Evolutionary conservation across 2,888 invertebrate genomes (phyloP).

Genomic region (Aethes cnicana): DNA sequence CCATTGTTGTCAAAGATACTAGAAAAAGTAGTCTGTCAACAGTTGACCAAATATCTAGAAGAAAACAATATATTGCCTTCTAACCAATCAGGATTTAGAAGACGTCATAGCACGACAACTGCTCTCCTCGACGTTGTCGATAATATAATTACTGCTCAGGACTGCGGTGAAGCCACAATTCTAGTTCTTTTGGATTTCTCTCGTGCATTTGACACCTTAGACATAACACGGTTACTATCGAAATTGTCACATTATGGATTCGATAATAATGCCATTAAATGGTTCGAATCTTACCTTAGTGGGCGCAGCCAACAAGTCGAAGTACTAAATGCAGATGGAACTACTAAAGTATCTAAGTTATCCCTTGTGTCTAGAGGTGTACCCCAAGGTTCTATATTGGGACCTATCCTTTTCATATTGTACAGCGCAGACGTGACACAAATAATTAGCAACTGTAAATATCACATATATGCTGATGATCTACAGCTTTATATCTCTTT

Average conservation of each 20-base stretch:
- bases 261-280: too few species aligned
- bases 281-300: too few species aligned
- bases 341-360: too few species aligned
- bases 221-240: background rate
- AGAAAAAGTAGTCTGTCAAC: conserved; percentile 1
- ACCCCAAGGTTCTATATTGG: too few species aligned
- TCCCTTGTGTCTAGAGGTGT: too few species aligned
- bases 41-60: background rate
- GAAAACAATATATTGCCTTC: background rate
- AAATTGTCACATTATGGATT: background rate
- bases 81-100: conserved; percentile 1
- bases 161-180: background rate
- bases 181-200: background rate
- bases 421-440: too few species aligned
- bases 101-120: background rate
- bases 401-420: too few species aligned
- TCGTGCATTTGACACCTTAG: background rate
- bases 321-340: too few species aligned
- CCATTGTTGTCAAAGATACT: conserved; percentile 1
- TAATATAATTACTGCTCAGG: background rate
- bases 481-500: too few species aligned
- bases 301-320: too few species aligned
- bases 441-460: too few species aligned
- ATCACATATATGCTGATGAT: too few species aligned
- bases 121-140: background rate